phyloP scores from a whole-genome alignment of 2,888 invertebrate species.

The Lasioglossum leucozonium region DNA sequence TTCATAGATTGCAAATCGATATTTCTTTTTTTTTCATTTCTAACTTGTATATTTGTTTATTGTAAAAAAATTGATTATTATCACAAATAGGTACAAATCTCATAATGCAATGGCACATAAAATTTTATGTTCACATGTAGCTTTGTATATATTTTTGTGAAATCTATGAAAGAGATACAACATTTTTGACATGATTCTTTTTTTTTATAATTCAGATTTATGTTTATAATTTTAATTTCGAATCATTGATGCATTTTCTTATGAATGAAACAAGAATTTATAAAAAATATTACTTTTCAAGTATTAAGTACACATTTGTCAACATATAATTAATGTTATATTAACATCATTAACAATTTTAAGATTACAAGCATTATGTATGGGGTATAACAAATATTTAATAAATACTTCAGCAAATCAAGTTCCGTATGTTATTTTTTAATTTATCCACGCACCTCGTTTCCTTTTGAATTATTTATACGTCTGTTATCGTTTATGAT shows the following conservation, averaged over 20 bases:
- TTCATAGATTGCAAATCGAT: slow-evolving; percentile 36
- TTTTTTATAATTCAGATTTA: not conserved
- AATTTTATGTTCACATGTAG: slow-evolving; percentile 46
- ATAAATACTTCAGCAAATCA: slow-evolving; percentile 70
- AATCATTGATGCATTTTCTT: slow-evolving; percentile 39
- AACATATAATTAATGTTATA: slow-evolving; percentile 57
- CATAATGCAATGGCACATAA: not conserved
- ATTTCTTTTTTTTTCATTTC: slow-evolving; percentile 13
- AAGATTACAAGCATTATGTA: slow-evolving; percentile 62
- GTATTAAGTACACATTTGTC: slow-evolving; percentile 50
- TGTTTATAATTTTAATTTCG: slow-evolving; percentile 20
- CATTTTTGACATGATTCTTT: slow-evolving; percentile 11
- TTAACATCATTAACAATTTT: slow-evolving; percentile 62
- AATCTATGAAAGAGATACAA: slow-evolving; percentile 6
- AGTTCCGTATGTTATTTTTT: not conserved
- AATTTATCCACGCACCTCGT: not conserved
- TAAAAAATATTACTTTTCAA: slow-evolving; percentile 26
- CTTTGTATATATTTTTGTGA: slow-evolving; percentile 25
- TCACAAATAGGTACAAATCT: slow-evolving; percentile 3
- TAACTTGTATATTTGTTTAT: slow-evolving; percentile 15
- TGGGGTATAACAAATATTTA: slow-evolving; percentile 63
- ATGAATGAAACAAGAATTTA: slow-evolving; percentile 20
- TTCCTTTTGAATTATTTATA: not conserved
- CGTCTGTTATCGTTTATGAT: not conserved
- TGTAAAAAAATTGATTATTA: slow-evolving; percentile 4